Conservation (phyloP, 1,140 invertebrate species). For the Linepithema humile region DNA sequence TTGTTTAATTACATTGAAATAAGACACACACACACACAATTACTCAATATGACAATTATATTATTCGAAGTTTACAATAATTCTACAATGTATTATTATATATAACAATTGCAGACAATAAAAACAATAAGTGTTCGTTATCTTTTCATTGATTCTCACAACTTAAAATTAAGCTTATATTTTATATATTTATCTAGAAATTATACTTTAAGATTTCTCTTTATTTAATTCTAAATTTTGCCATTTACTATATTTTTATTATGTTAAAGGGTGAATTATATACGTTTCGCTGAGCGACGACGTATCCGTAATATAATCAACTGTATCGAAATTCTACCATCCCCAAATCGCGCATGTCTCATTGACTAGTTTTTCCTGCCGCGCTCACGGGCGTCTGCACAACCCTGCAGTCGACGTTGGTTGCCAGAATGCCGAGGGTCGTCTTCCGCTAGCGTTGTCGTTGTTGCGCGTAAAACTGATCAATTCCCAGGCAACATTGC, state of each 20-base stretch:
- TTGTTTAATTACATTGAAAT: constrained; percentile 12
- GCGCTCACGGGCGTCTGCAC: constrained; percentile 21
- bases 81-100: constrained; percentile 65
- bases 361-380: constrained; percentile 25
- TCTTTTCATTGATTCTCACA: background rate
- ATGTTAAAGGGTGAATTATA: too few relatives aligned
- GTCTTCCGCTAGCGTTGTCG: constrained; percentile 23
- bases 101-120: constrained; percentile 72
- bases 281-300: too few relatives aligned
- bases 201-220: too few relatives aligned
- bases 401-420: constrained; percentile 69
- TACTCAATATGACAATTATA: constrained; percentile 25
- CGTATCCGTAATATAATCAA: too few relatives aligned
- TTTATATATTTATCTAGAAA: too few relatives aligned
- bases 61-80: constrained; percentile 35
- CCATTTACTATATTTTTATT: background rate
- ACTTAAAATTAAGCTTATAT: background rate
- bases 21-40: background rate
- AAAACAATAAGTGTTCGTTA: constrained; percentile 58
- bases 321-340: constrained; percentile 3
- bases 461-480: background rate
- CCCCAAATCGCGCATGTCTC: constrained; percentile 72
- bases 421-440: constrained; percentile 68
- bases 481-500: background rate
- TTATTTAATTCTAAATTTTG: background rate